These are phyloP conservation scores for Cantharis rustica DNA, from an alignment of 2,888 invertebrate species.

Conservation along the genomic window DNA sequence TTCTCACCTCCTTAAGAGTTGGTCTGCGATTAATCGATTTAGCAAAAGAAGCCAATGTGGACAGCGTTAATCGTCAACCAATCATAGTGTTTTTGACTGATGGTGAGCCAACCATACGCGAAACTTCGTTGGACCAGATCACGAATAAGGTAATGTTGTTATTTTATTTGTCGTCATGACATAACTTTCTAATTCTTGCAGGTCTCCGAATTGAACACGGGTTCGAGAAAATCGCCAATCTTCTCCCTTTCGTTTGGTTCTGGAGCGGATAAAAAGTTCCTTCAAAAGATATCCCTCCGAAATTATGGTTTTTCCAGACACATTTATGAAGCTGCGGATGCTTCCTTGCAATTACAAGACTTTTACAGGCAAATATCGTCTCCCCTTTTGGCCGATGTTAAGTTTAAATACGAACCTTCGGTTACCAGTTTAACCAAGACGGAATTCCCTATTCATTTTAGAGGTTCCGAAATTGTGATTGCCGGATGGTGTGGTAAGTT, in stretches of 20 bases:
- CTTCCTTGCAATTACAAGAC: conserved; percentile 67
- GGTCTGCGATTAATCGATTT: conserved; percentile 51
- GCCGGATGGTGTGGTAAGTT: conserved; percentile 57
- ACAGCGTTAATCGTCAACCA: conserved; percentile 58
- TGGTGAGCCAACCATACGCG: conserved; percentile 68
- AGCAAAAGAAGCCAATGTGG: conserved; percentile 36
- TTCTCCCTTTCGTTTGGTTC: conserved; percentile 75
- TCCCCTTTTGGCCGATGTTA: conserved; percentile 68
- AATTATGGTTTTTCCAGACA: conserved; percentile 72
- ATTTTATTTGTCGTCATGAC: not conserved
- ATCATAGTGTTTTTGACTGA: conserved; percentile 70
- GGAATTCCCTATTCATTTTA: conserved; percentile 64
- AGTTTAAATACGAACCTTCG: conserved; percentile 67
- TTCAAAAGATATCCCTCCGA: conserved; percentile 67
- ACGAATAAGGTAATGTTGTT: conserved; percentile 5
- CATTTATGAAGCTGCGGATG: conserved; percentile 74
- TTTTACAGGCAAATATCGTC: conserved; percentile 73
- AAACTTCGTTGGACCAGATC: conserved; percentile 54
- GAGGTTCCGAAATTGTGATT: conserved; percentile 68
- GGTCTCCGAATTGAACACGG: conserved; percentile 59
- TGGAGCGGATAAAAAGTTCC: conserved; percentile 69
- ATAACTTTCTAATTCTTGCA: conserved; percentile 14
- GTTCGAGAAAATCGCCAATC: conserved; percentile 55
- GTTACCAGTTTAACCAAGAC: conserved; percentile 62
- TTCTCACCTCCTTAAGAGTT: conserved; percentile 66